phyloP scores from a whole-genome alignment of 1,140 invertebrate species.

The Orius insidiosus region DNA sequence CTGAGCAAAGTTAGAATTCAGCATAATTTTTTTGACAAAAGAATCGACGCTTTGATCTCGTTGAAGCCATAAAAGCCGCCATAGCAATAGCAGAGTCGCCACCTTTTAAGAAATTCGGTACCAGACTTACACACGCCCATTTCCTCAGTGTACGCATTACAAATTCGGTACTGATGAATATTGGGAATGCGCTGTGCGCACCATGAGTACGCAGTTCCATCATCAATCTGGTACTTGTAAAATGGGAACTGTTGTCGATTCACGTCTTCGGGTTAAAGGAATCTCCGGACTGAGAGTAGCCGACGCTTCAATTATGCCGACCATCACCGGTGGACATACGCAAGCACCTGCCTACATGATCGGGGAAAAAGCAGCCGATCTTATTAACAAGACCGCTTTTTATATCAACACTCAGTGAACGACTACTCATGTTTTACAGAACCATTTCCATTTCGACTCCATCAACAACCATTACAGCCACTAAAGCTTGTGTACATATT shows the following conservation, averaged over 20 bases:
- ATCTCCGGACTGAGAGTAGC: constrained; percentile 18
- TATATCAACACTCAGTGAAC: neutral
- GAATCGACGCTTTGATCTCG: constrained; percentile 44
- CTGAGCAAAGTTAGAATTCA: constrained; percentile 52
- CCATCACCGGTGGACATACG: constrained; percentile 13
- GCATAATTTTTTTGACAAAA: constrained; percentile 56
- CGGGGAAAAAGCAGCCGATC: constrained; percentile 33
- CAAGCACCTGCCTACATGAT: constrained; percentile 36
- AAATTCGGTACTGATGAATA: constrained; percentile 46
- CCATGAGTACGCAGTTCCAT: constrained; percentile 49
- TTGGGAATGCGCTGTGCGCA: constrained; percentile 51
- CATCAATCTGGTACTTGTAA: constrained; percentile 51
- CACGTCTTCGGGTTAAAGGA: constrained; percentile 18
- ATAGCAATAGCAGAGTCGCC: constrained; percentile 22
- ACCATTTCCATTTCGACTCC: no score
- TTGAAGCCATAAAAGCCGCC: constrained; percentile 48
- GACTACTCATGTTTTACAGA: no score
- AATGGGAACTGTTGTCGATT: constrained; percentile 40
- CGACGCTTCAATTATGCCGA: constrained; percentile 18
- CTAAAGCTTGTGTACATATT: no score
- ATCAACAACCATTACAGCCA: no score
- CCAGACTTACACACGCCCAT: constrained; percentile 39
- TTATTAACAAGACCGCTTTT: constrained; percentile 28
- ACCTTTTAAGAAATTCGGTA: constrained; percentile 28
- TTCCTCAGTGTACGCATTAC: constrained; percentile 45